A percentile compares a stretch with the other conserved stretches of the same genome.
phyloP scores from a whole-genome alignment of 2,888 invertebrate species.

The Yponomeuta malinellus region DNA sequence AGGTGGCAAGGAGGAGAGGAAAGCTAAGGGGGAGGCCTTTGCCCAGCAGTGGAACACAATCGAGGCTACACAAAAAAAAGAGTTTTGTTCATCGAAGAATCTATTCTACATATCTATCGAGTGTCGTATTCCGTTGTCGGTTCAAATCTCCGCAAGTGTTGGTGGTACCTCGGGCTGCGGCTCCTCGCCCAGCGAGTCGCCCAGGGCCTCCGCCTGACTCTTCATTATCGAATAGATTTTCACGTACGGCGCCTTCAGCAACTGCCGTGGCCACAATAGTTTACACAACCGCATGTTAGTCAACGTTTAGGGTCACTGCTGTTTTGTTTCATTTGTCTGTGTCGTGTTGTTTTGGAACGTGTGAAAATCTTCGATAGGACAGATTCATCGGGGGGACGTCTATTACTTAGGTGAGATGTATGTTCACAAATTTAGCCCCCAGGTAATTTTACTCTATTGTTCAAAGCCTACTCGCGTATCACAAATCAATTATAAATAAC shows the following conservation, averaged over 20 bases:
- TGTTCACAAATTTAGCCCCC: no score
- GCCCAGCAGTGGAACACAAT: no score
- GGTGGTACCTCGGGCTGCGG: slow-evolving; percentile 64
- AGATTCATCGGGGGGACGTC: no score
- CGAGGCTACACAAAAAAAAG: no score
- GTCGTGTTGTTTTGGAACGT: slow-evolving; percentile 1
- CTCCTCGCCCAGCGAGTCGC: slow-evolving; percentile 71
- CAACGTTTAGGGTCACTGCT: not conserved
- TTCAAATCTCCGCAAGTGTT: not conserved
- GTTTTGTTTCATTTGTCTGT: not conserved
- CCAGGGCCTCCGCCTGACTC: slow-evolving; percentile 86
- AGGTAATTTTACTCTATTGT: not conserved
- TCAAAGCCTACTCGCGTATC: not conserved
- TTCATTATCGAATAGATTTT: slow-evolving; percentile 97
- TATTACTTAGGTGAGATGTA: no score
- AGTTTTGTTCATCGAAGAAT: no score
- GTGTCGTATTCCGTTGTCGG: not conserved
- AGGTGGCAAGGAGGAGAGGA: no score
- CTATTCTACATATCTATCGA: not conserved
- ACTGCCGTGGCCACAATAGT: slow-evolving; percentile 72
- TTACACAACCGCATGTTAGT: slow-evolving; percentile 17
- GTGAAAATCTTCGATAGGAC: no score
- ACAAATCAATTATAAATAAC: not conserved
- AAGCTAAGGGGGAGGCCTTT: no score
- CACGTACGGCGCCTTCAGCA: slow-evolving; percentile 97